Conservation (phyloP, 2,113 vertebrate species). For the Periophthalmus modestus region DNA sequence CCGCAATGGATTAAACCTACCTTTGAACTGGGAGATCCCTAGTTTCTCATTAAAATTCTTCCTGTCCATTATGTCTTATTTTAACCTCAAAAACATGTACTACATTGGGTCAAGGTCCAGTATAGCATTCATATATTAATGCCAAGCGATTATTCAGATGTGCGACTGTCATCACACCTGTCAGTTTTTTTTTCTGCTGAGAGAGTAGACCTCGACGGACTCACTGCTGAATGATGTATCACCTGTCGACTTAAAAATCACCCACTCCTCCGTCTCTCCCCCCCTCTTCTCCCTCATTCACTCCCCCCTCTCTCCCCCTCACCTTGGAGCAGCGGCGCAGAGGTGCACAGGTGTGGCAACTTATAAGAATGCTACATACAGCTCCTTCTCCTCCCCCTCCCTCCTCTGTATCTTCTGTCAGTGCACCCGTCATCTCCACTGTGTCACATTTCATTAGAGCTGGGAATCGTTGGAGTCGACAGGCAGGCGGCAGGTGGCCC, state of each 20-base stretch:
- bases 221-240: conserved; percentile 75
- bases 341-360: conserved; percentile 71
- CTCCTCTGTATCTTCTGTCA: conserved; percentile 59
- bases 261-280: conserved; percentile 45
- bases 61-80: conserved; percentile 23
- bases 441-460: conserved; percentile 74
- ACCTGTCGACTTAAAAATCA: conserved; percentile 73
- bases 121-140: conserved; percentile 59
- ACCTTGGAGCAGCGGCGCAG: conserved; percentile 59
- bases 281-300: conserved; percentile 5
- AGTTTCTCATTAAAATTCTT: not conserved
- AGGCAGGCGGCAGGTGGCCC: conserved; percentile 68
- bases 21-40: not conserved
- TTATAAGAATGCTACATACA: conserved; percentile 59
- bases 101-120: conserved; percentile 61
- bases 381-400: conserved; percentile 13
- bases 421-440: conserved; percentile 71
- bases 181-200: conserved; percentile 66
- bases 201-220: conserved; percentile 58
- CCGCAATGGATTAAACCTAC: not conserved
- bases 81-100: conserved; percentile 50
- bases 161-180: conserved; percentile 66
- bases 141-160: conserved; percentile 67
- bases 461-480: conserved; percentile 42
- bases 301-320: conserved; percentile 19